Conservation (phyloP, 2,888 invertebrate genomes). For the Entomobrya multifasciata region DNA sequence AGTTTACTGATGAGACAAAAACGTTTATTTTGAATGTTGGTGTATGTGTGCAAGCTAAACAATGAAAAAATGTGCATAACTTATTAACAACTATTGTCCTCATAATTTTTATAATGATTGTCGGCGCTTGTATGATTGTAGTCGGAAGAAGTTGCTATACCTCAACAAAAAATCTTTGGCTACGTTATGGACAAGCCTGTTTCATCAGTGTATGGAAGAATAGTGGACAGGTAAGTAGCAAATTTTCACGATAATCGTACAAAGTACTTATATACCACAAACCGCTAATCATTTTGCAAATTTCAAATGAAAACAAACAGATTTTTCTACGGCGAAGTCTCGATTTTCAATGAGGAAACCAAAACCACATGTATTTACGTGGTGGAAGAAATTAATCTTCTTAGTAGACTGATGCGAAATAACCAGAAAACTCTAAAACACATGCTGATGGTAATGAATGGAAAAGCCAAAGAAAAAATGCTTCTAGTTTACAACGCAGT, state of each 20-base stretch:
- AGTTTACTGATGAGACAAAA: constrained; percentile 68
- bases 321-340: constrained; percentile 76
- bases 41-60: neutral
- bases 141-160: neutral
- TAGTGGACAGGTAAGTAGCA: constrained; percentile 73
- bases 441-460: constrained; percentile 73
- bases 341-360: constrained; percentile 14
- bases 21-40: constrained; percentile 13
- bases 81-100: too few relatives aligned
- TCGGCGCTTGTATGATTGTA: too few relatives aligned
- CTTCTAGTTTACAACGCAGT: constrained; percentile 74
- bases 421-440: constrained; percentile 72
- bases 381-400: constrained; percentile 75
- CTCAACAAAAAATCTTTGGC: constrained; percentile 70
- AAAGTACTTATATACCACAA: too few relatives aligned
- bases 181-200: constrained; percentile 63
- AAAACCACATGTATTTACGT: constrained; percentile 60
- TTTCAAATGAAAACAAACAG: too few relatives aligned
- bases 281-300: too few relatives aligned
- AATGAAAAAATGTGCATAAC: neutral
- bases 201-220: constrained; percentile 73
- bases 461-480: neutral
- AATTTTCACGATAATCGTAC: too few relatives aligned
- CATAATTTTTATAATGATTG: too few relatives aligned
- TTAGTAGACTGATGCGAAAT: constrained; percentile 72